phyloP scores from a whole-genome alignment of 2,113 vertebrate genomes.

The Apus apus region DNA sequence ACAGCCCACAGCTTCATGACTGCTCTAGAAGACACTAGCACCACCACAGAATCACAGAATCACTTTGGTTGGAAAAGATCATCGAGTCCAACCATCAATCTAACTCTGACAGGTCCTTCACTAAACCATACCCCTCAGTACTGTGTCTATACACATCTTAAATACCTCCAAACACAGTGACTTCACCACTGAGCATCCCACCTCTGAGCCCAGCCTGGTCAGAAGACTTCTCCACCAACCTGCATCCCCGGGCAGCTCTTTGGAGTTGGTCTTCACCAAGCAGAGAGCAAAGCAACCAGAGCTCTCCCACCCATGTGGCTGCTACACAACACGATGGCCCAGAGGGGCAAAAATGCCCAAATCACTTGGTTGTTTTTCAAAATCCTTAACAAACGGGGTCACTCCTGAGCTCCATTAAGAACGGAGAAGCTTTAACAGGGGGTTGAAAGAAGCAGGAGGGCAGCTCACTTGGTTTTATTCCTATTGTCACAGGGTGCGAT shows the following conservation, averaged over 20 bases:
- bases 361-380: not conserved
- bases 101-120: too few species aligned
- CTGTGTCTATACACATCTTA: too few species aligned
- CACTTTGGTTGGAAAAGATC: too few species aligned
- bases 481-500: not conserved
- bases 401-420: not conserved
- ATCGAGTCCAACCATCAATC: too few species aligned
- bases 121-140: too few species aligned
- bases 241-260: not conserved
- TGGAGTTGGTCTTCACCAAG: not conserved
- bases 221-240: accelerated
- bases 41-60: too few species aligned
- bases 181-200: not conserved
- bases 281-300: not conserved
- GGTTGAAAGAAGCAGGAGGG: not conserved
- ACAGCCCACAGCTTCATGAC: not conserved
- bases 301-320: not conserved
- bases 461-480: not conserved
- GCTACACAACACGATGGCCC: not conserved
- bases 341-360: not conserved
- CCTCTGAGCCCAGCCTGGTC: not conserved
- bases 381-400: not conserved
- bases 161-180: too few species aligned
- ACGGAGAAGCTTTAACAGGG: not conserved
- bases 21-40: not conserved